These are phyloP conservation scores for Drosophila seguyi DNA, from an alignment of 1,140 invertebrate genomes.

Conservation along the genomic window DNA sequence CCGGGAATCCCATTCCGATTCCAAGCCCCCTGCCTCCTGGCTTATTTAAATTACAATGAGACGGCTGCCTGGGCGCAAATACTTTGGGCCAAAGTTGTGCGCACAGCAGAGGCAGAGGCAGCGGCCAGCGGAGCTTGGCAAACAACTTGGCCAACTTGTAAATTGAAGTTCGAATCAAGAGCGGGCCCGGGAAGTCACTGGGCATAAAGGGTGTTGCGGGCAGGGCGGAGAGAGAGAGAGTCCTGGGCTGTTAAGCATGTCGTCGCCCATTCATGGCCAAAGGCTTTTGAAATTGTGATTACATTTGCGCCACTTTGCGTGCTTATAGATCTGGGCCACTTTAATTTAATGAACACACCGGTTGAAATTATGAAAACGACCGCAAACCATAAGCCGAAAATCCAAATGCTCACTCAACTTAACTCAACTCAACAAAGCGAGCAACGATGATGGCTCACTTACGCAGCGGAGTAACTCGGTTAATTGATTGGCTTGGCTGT, in stretches of 20 bases:
- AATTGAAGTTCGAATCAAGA: constrained; percentile 75
- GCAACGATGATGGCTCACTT: constrained; percentile 10
- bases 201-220: constrained; percentile 1
- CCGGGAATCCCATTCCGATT: constrained; percentile 22
- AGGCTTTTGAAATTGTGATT: constrained; percentile 63
- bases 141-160: constrained; percentile 81
- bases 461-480: constrained; percentile 20
- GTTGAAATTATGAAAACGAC: constrained; percentile 60
- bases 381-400: constrained; percentile 33
- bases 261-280: constrained; percentile 55
- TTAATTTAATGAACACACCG: constrained; percentile 70
- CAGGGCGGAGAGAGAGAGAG: background rate
- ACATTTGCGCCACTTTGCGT: constrained; percentile 69
- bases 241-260: constrained; percentile 61
- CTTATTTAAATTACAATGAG: constrained; percentile 83
- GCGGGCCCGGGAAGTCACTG: constrained; percentile 7
- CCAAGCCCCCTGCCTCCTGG: constrained; percentile 8
- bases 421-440: constrained; percentile 18
- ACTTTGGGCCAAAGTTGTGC: constrained; percentile 44
- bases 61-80: constrained; percentile 46
- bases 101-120: constrained; percentile 12
- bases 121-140: constrained; percentile 55
- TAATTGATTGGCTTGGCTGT: constrained; percentile 26
- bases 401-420: constrained; percentile 25
- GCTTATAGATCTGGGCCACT: constrained; percentile 75